Percentiles rank a stretch among this genome's conserved stretches.
Conservation (phyloP, 2,888 invertebrate genomes). For the Nasonia oneida region DNA sequence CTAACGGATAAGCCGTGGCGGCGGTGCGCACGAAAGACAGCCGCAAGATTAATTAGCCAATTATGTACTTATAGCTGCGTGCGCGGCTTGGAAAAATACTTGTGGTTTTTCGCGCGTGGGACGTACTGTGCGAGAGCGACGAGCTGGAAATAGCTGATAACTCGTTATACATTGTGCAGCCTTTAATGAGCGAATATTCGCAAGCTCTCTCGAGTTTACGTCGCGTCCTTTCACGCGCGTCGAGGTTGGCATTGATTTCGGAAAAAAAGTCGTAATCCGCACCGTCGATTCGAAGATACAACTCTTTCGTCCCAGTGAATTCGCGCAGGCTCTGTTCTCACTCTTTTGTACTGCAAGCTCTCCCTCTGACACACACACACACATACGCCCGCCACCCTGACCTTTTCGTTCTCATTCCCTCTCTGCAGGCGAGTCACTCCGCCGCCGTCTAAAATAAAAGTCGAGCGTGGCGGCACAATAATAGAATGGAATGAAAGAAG, state of each 20-base stretch:
- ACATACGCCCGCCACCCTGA: slow-evolving; percentile 22
- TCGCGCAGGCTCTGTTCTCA: background rate
- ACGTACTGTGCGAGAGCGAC: no score
- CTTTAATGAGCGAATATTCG: no score
- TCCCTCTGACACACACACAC: background rate
- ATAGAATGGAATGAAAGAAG: slow-evolving; percentile 44
- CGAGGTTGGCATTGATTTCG: no score
- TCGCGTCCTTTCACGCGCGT: no score
- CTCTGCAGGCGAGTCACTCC: slow-evolving; percentile 8
- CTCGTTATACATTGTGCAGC: no score
- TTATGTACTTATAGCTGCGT: background rate
- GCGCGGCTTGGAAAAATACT: no score
- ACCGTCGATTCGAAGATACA: no score
- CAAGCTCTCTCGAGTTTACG: no score
- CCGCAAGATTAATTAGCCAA: slow-evolving; percentile 58
- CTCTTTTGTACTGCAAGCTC: background rate
- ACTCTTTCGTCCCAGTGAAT: background rate
- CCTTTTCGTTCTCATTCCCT: slow-evolving; percentile 21
- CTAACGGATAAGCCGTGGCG: background rate
- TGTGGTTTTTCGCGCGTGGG: no score
- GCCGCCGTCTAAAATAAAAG: slow-evolving; percentile 35
- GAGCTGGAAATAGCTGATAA: no score
- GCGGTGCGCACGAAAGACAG: slow-evolving; percentile 26
- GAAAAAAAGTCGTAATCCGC: no score
- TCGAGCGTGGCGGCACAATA: slow-evolving; percentile 20